Base-by-base conservation (phyloP, 2,113 vertebrate genomes). In the Poeciliopsis occidentalis region DNA sequence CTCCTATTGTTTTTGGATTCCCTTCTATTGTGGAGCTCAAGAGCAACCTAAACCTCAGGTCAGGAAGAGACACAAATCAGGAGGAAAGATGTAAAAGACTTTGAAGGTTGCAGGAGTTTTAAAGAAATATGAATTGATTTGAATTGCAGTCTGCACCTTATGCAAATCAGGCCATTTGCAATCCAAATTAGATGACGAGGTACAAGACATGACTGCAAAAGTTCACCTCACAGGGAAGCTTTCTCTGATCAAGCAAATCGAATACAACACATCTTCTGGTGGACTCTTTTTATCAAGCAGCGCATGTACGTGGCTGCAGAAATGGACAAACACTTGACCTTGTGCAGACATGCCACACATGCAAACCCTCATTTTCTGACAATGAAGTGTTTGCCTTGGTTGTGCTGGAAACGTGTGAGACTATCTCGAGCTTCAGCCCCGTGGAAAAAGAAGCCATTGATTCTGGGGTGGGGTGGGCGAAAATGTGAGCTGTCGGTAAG, bases 151-250 rank as follows among this genome's bases (percentile, higher is more conserved):
- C 41, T 51, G 73, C 26, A 4, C 60, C 41, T 24, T 51, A 87
- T 85, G 80, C 72, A 85, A 89, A 92, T 77, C 26, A 70, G 57
- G 67, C 64, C 3, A 86, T 93, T 88, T 89, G 86, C 87, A 79
- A 87, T 67, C 62, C 84, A 90, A 91, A 93, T 80, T 64, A 26
- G 67, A 69, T 32, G 65, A 57, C 39, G 15, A 69, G 17, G 4
- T 60, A 64, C 27, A 30, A 61, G 32, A 37, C 73, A 69, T 61
- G 41, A 37, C 67, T 75, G 60, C 67, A 61, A 67, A 60, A 66
- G 73, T 44, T 31, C 39, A 44, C 39, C 69, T 27, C n/a, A 37
- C 12, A 11, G 57, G 37, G 63, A 51, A 78, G 32, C 72, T 64
- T 44, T 74, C 75, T 79, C 54, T 73, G 76, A 83, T 78, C 66